Evolutionary conservation across 1,140 invertebrate genomes (phyloP).

Genomic region (Diploscapter pachys): DNA sequence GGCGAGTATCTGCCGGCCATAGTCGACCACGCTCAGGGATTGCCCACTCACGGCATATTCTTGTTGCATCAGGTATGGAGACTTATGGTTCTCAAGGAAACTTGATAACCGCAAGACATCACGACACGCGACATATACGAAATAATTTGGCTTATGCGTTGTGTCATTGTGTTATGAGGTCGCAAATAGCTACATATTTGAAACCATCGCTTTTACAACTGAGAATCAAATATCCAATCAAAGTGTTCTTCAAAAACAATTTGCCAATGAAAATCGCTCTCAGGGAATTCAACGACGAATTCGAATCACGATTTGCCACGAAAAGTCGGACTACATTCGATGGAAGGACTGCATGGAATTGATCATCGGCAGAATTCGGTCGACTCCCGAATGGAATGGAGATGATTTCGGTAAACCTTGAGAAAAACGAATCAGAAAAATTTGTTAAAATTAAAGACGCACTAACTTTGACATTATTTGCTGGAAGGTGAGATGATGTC

Average conservation of each 20-base stretch:
- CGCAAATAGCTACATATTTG: too few relatives aligned
- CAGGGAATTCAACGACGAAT: slow-evolving; percentile 90
- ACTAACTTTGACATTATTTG: too few relatives aligned
- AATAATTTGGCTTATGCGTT: too few relatives aligned
- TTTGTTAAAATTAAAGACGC: slow-evolving; percentile 54
- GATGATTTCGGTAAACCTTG: slow-evolving; percentile 50
- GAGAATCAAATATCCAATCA: too few relatives aligned
- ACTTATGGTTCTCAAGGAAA: background rate
- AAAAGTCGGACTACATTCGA: slow-evolving; percentile 75
- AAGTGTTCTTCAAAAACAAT: too few relatives aligned
- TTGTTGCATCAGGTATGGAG: slow-evolving; percentile 75
- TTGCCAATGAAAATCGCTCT: background rate
- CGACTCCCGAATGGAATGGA: slow-evolving; percentile 81
- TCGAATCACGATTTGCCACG: slow-evolving; percentile 95
- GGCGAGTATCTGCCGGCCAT: slow-evolving; percentile 90
- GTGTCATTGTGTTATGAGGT: too few relatives aligned
- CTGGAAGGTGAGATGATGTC: slow-evolving; percentile 66
- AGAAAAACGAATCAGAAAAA: too few relatives aligned
- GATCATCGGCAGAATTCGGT: slow-evolving; percentile 87
- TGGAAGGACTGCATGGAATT: slow-evolving; percentile 69
- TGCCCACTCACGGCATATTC: slow-evolving; percentile 88
- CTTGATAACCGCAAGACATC: too few relatives aligned
- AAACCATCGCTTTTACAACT: too few relatives aligned
- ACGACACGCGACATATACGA: too few relatives aligned
- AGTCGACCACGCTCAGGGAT: slow-evolving; percentile 91